Evolutionary conservation across 2,888 invertebrate genomes (phyloP).

Genomic region (Pandemis cinnamomeana): DNA sequence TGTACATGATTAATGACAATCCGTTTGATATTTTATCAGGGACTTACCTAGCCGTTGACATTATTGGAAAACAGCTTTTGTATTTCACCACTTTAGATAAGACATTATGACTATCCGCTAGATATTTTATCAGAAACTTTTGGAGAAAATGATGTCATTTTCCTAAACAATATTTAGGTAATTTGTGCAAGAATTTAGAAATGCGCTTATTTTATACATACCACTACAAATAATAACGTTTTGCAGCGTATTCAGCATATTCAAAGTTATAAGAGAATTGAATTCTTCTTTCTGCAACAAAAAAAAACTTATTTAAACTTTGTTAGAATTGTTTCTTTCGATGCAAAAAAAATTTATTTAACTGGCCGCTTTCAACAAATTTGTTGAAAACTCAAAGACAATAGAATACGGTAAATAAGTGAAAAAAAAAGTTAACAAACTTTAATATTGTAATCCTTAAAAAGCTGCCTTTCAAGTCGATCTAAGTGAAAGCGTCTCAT

Average conservation of each 20-base stretch:
- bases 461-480: no score
- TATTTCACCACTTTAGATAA: background rate
- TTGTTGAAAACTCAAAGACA: no score
- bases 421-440: no score
- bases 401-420: no score
- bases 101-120: background rate
- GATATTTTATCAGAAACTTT: background rate
- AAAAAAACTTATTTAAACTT: slow-evolving; percentile 22
- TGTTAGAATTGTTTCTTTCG: no score
- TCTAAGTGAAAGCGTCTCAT: no score
- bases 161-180: background rate
- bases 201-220: slow-evolving; percentile 52
- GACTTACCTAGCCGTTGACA: background rate
- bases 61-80: background rate
- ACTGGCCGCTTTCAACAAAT: no score
- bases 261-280: slow-evolving; percentile 92
- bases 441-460: no score
- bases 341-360: no score
- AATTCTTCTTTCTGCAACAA: slow-evolving; percentile 93
- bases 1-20: no score
- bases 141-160: background rate
- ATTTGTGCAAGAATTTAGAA: background rate
- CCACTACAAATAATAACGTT: slow-evolving; percentile 93
- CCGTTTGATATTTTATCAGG: background rate
- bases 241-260: slow-evolving; percentile 95